Evolutionary conservation across 2,888 invertebrate genomes (phyloP).

Genomic region (Cephus spinipes): DNA sequence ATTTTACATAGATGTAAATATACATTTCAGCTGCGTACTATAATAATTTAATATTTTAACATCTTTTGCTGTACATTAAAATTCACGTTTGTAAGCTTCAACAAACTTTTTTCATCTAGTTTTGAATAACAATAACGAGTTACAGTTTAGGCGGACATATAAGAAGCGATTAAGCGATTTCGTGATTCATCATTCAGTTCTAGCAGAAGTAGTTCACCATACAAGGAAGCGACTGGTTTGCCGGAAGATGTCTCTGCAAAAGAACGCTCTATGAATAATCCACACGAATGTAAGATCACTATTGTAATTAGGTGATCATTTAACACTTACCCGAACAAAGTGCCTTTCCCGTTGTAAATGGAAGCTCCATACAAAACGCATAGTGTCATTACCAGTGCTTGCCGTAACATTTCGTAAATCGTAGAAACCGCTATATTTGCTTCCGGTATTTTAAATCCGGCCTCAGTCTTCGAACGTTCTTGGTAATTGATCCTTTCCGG

Average conservation of each 20-base stretch:
- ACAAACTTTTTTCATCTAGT: background rate
- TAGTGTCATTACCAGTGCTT: constrained; percentile 45
- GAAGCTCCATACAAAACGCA: constrained; percentile 54
- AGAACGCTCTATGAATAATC: background rate
- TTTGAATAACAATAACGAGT: background rate
- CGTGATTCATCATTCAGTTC: background rate
- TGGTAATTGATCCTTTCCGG: background rate
- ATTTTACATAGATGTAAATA: background rate
- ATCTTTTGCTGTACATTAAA: background rate
- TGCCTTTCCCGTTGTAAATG: constrained; percentile 46
- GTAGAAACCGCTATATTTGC: constrained; percentile 6
- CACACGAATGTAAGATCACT: background rate
- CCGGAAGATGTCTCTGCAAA: constrained; percentile 16
- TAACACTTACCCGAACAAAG: constrained; percentile 43
- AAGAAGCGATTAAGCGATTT: constrained; percentile 2
- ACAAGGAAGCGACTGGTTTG: constrained; percentile 9
- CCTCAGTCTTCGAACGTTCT: background rate
- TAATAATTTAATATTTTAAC: background rate
- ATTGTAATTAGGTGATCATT: background rate
- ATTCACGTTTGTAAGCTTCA: background rate
- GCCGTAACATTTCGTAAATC: constrained; percentile 44
- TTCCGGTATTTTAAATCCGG: background rate
- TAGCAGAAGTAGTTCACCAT: constrained; percentile 6
- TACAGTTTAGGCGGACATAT: background rate
- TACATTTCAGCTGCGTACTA: background rate